Evolutionary conservation across 1,140 invertebrate genomes (phyloP).

Genomic region (Micrasema longulum): DNA sequence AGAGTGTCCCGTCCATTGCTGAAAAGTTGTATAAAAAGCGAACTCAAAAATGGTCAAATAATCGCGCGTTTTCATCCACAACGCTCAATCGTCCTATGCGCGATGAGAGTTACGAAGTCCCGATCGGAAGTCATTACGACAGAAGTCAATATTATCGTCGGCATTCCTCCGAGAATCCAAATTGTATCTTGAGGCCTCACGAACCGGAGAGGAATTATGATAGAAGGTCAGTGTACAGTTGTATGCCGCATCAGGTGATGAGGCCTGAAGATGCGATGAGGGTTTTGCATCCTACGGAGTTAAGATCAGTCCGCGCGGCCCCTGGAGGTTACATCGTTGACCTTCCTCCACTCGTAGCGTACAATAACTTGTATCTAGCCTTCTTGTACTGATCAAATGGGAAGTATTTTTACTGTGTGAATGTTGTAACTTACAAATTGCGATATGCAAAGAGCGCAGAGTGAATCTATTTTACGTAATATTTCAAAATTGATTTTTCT

Average conservation of each 20-base stretch:
- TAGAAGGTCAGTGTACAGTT: background rate
- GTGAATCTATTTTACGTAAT: background rate
- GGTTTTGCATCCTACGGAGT: conserved; percentile 57
- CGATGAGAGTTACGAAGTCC: conserved; percentile 43
- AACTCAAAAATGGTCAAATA: conserved; percentile 13
- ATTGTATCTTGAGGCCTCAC: conserved; percentile 35
- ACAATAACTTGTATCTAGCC: conserved; percentile 66
- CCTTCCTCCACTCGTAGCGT: conserved; percentile 55
- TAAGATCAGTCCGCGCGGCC: conserved; percentile 48
- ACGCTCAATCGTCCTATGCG: conserved; percentile 30
- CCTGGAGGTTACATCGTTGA: conserved; percentile 42
- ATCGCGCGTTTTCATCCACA: conserved; percentile 17
- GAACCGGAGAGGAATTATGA: conserved; percentile 1
- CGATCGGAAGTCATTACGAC: conserved; percentile 22
- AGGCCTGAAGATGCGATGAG: conserved; percentile 53
- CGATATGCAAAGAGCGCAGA: no score
- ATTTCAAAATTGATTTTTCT: conserved; percentile 8
- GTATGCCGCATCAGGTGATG: background rate
- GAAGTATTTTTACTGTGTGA: conserved; percentile 29
- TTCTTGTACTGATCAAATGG: conserved; percentile 62
- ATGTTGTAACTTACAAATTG: conserved; percentile 5
- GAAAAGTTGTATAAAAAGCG: conserved; percentile 1
- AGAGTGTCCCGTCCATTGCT: conserved; percentile 47
- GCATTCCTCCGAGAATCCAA: conserved; percentile 40
- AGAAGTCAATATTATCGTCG: conserved; percentile 38